phyloP scores from a whole-genome alignment of 2,113 vertebrate genomes.

The Mormoops blainvillei region DNA sequence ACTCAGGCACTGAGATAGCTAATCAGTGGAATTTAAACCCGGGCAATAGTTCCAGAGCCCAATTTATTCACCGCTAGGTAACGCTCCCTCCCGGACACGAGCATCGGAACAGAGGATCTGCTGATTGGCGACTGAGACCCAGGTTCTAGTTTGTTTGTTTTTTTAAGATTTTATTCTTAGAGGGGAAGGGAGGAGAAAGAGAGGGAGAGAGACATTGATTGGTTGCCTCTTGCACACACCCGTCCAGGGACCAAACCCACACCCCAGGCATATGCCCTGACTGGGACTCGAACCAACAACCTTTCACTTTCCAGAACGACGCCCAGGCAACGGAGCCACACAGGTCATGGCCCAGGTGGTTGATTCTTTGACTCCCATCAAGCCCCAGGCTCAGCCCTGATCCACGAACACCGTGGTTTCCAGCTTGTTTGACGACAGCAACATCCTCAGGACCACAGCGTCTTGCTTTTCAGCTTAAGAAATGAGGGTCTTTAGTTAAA shows the following conservation, averaged over 20 bases:
- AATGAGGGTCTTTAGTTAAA: neutral
- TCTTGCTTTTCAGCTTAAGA: neutral
- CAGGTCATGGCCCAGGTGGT: neutral
- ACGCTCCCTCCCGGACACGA: rapidly evolving
- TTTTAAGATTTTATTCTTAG: neutral
- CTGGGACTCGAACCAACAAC: too few species aligned
- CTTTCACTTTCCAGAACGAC: too few species aligned
- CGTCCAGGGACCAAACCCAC: too few species aligned
- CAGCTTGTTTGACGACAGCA: rapidly evolving
- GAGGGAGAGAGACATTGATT: too few species aligned
- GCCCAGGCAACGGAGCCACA: too few species aligned
- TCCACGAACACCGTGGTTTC: neutral
- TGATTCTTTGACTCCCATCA: neutral
- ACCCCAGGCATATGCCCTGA: too few species aligned
- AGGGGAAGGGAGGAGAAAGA: too few species aligned
- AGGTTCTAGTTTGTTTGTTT: neutral
- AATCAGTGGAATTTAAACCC: neutral
- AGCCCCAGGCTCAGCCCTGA: neutral
- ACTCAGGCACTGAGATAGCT: neutral
- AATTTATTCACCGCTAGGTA: neutral
- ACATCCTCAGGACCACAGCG: neutral
- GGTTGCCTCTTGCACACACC: too few species aligned
- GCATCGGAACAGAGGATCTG: neutral
- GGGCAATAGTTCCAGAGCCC: neutral
- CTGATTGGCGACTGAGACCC: neutral